Percentiles rank a stretch among this genome's conserved stretches.
Evolutionary conservation across 2,113 vertebrate genomes (phyloP).

Genomic region (Microtus oregoni): DNA sequence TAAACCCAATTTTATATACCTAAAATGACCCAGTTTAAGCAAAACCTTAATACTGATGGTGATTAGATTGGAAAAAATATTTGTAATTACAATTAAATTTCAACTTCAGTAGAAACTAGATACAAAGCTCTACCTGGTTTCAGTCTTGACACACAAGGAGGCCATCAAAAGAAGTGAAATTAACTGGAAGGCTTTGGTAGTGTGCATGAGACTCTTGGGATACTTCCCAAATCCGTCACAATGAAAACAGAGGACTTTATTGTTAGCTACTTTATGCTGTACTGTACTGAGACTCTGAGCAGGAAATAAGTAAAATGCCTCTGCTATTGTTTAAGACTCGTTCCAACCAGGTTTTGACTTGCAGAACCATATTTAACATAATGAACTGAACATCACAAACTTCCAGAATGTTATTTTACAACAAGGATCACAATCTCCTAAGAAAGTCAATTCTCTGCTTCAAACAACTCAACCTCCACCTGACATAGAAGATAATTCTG

Average conservation of each 20-base stretch:
- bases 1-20: neutral
- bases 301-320: constrained; percentile 56
- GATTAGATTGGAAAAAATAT: constrained; percentile 35
- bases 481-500: constrained; percentile 39
- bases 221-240: constrained; percentile 20
- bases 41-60: constrained; percentile 53
- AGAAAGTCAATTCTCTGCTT: constrained; percentile 43
- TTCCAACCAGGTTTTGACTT: constrained; percentile 54
- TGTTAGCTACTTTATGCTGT: constrained; percentile 36
- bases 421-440: constrained; percentile 34
- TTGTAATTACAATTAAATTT: neutral
- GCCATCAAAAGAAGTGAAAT: neutral
- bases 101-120: constrained; percentile 37
- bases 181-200: constrained; percentile 27
- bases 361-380: constrained; percentile 52
- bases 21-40: neutral
- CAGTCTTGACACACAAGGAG: neutral
- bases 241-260: neutral
- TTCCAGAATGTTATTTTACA: constrained; percentile 50
- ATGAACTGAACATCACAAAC: constrained; percentile 35
- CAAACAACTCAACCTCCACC: constrained; percentile 43
- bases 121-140: constrained; percentile 48
- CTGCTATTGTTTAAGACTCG: constrained; percentile 37
- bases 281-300: neutral
- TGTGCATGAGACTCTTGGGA: neutral